These are phyloP conservation scores for Linyphia triangularis DNA, from an alignment of 2,888 invertebrate species.

Conservation along the genomic window DNA sequence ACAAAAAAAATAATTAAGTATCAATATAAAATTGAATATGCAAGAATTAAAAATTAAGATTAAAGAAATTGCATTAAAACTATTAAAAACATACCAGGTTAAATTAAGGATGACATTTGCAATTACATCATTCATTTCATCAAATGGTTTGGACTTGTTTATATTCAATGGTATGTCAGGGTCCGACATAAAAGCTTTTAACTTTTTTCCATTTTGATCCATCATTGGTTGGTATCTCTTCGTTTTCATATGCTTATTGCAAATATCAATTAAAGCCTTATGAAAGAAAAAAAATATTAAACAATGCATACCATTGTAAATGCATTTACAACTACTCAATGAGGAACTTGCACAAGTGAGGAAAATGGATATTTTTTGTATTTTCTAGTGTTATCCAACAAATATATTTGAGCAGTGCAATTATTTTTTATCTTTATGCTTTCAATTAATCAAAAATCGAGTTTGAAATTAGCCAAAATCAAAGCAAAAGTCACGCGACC, in stretches of 20 bases:
- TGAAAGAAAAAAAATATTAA: not conserved
- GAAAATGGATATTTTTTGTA: too few species aligned
- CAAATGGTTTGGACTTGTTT: constrained; percentile 79
- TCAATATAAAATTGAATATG: not conserved
- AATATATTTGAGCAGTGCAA: too few species aligned
- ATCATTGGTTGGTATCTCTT: constrained; percentile 5
- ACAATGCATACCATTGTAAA: too few species aligned
- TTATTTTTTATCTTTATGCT: too few species aligned
- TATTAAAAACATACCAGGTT: constrained; percentile 79
- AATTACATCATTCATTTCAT: constrained; percentile 81
- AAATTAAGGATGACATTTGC: constrained; percentile 81
- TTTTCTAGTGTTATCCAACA: too few species aligned
- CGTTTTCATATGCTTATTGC: constrained; percentile 57
- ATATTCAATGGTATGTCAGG: not conserved
- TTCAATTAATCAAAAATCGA: too few species aligned
- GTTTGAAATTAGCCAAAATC: too few species aligned
- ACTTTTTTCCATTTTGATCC: not conserved
- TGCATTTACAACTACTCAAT: not conserved
- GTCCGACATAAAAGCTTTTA: not conserved
- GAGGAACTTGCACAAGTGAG: too few species aligned
- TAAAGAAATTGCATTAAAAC: too few species aligned
- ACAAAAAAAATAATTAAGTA: not conserved
- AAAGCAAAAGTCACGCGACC: too few species aligned
- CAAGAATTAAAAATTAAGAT: not conserved
- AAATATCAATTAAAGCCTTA: constrained; percentile 70